Conservation (phyloP, 2,888 invertebrate species). For the Sinopyrophorus schimmeli region DNA sequence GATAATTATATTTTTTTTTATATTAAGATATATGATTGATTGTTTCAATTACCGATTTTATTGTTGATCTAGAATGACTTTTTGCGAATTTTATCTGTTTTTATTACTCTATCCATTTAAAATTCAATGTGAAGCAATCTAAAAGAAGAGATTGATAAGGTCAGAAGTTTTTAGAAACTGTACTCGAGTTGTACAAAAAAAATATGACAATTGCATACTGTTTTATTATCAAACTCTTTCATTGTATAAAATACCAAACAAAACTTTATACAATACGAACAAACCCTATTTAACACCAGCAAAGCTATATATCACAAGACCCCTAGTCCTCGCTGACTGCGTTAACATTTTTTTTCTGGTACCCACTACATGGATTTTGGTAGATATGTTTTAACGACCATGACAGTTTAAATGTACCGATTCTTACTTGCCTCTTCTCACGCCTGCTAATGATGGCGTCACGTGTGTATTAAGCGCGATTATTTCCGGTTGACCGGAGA, state of each 20-base stretch:
- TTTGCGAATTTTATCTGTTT: too few relatives aligned
- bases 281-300: constrained; percentile 30
- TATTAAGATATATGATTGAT: too few relatives aligned
- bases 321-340: constrained; percentile 18
- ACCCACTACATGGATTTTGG: constrained; percentile 15
- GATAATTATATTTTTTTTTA: too few relatives aligned
- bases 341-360: constrained; percentile 30
- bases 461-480: constrained; percentile 50
- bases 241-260: constrained; percentile 11
- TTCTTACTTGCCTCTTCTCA: constrained; percentile 47
- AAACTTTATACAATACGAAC: constrained; percentile 18
- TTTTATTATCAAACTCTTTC: too few relatives aligned
- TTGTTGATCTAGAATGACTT: too few relatives aligned
- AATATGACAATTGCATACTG: too few relatives aligned
- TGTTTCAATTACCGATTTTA: too few relatives aligned
- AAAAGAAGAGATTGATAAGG: too few relatives aligned
- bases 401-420: constrained; percentile 27
- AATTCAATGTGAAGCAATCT: too few relatives aligned
- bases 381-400: constrained; percentile 27
- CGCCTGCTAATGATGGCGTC: constrained; percentile 55
- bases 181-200: too few relatives aligned
- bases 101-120: too few relatives aligned
- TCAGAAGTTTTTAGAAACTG: too few relatives aligned
- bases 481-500: constrained; percentile 51
- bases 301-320: constrained; percentile 26